Evolutionary conservation across 2,888 invertebrate genomes (phyloP).

Genomic region (Azorinus chamasolen): DNA sequence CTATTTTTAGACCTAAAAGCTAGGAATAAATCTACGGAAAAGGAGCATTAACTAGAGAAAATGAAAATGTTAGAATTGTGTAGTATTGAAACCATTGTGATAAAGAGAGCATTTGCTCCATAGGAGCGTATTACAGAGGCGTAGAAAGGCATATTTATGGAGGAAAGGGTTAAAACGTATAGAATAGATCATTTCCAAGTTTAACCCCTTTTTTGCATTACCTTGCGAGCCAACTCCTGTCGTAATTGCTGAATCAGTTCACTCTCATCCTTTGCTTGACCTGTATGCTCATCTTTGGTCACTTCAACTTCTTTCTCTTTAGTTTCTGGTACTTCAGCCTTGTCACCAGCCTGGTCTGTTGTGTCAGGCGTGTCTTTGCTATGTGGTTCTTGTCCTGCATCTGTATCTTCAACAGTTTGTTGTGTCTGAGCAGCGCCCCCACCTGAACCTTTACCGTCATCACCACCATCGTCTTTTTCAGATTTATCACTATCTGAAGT

Average conservation of each 20-base stretch:
- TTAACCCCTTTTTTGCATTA: too few species aligned
- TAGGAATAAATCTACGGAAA: too few species aligned
- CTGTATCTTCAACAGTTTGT: conserved; percentile 6
- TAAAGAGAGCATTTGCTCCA: too few species aligned
- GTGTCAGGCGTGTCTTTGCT: too few species aligned
- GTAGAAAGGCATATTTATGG: too few species aligned
- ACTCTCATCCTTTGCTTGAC: conserved; percentile 9
- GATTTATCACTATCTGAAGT: conserved; percentile 34
- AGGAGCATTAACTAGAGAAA: too few species aligned
- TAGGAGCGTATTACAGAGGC: too few species aligned
- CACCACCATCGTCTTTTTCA: conserved; percentile 38
- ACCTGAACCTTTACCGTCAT: conserved; percentile 45
- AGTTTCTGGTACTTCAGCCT: conserved; percentile 14
- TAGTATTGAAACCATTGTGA: too few species aligned
- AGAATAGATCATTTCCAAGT: too few species aligned
- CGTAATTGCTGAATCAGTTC: conserved; percentile 36
- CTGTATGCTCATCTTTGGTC: conserved; percentile 1
- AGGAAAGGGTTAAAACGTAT: too few species aligned
- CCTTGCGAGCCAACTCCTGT: conserved; percentile 48
- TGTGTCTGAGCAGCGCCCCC: conserved; percentile 32
- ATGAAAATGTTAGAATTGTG: too few species aligned
- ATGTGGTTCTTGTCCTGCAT: neutral
- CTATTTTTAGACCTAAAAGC: too few species aligned
- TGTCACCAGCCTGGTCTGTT: conserved; percentile 21
- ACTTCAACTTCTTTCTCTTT: conserved; percentile 8